These are phyloP conservation scores for Yponomeuta evonymella DNA, from an alignment of 2,888 invertebrate species.

Conservation along the genomic window DNA sequence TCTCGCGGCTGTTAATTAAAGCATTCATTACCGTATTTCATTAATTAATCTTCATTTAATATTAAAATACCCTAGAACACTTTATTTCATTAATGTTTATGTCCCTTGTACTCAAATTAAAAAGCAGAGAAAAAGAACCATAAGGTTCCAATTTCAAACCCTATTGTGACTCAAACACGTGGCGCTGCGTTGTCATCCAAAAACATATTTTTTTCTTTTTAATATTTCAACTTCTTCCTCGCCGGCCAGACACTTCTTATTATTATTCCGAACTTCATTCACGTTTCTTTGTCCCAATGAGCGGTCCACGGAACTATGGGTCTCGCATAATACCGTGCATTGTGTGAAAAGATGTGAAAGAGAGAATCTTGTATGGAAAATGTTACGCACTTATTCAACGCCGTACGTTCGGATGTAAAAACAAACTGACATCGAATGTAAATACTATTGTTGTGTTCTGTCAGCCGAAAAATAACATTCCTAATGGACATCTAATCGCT, in stretches of 20 bases:
- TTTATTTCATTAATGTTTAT: no score
- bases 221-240: slow-evolving; percentile 46
- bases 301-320: slow-evolving; percentile 61
- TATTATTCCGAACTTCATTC: slow-evolving; percentile 68
- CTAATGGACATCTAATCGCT: slow-evolving; percentile 66
- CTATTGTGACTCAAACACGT: slow-evolving; percentile 61
- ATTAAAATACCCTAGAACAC: no score
- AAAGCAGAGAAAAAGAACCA: slow-evolving; percentile 30
- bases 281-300: slow-evolving; percentile 62
- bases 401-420: slow-evolving; percentile 67
- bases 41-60: no score
- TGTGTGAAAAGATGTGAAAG: slow-evolving; percentile 58
- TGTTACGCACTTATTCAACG: slow-evolving; percentile 68
- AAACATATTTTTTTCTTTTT: slow-evolving; percentile 45
- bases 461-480: slow-evolving; percentile 62
- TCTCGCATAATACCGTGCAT: slow-evolving; percentile 60
- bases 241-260: slow-evolving; percentile 61
- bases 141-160: slow-evolving; percentile 42
- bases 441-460: slow-evolving; percentile 71
- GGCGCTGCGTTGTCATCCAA: slow-evolving; percentile 60
- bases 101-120: background rate
- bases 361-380: slow-evolving; percentile 63
- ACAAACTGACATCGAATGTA: slow-evolving; percentile 75
- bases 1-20: no score
- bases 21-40: no score